phyloP scores from a whole-genome alignment of 2,797 vertebrate species.

The Coracias cyanogaster region DNA sequence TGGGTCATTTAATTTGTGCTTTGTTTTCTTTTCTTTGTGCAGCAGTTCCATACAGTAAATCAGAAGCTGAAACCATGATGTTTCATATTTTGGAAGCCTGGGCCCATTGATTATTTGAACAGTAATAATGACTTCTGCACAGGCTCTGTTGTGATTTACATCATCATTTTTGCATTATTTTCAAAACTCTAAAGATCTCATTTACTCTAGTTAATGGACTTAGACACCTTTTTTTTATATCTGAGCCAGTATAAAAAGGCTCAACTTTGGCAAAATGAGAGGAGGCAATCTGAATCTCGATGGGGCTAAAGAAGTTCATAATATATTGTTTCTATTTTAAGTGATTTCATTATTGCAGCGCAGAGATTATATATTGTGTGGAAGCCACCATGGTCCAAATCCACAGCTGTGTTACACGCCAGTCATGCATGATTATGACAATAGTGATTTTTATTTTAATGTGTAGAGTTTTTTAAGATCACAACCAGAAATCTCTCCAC shows the following conservation, averaged over 20 bases:
- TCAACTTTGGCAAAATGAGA: not conserved
- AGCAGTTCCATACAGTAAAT: not conserved
- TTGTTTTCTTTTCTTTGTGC: not conserved
- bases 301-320: not conserved
- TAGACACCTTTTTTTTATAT: not conserved
- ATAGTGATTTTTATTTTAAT: not conserved
- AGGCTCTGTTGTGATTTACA: not conserved
- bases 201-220: not conserved
- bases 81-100: not conserved
- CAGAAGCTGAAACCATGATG: not conserved
- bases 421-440: not conserved
- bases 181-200: not conserved
- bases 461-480: not conserved
- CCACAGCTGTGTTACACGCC: not conserved
- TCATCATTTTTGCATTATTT: not conserved
- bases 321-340: not conserved
- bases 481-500: not conserved
- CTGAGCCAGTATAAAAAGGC: not conserved
- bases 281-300: rapidly evolving
- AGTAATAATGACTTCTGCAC: not conserved
- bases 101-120: not conserved
- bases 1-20: not conserved
- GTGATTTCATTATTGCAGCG: not conserved
- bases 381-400: not conserved
- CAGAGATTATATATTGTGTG: not conserved